Evolutionary conservation across 2,113 vertebrate species (phyloP).

Genomic region (Leucosticte australis): DNA sequence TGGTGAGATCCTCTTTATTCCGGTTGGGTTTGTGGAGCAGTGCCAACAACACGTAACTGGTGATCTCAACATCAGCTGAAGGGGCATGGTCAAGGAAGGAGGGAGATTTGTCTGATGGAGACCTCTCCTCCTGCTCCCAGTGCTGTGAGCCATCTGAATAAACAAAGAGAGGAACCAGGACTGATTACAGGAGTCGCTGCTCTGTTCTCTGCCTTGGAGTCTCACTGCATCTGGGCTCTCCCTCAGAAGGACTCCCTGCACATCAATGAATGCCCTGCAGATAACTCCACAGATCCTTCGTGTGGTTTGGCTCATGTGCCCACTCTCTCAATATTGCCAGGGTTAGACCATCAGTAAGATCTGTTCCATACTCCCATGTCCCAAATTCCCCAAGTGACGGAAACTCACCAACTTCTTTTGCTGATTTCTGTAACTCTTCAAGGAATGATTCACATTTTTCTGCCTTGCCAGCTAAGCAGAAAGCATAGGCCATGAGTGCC

Average conservation of each 20-base stretch:
- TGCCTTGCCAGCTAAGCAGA: slow-evolving; percentile 76
- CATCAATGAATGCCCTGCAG: not conserved
- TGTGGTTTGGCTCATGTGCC: not conserved
- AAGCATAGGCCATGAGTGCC: slow-evolving; percentile 84
- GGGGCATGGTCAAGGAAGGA: slow-evolving; percentile 28
- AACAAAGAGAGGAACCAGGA: not conserved
- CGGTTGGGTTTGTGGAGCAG: slow-evolving; percentile 67
- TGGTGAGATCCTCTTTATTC: slow-evolving; percentile 62
- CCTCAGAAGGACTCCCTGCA: not conserved
- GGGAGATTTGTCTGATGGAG: not conserved
- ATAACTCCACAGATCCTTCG: not conserved
- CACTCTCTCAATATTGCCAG: not conserved
- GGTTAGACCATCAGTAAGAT: not conserved
- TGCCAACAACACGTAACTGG: slow-evolving; percentile 79
- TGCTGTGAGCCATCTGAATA: slow-evolving; percentile 37
- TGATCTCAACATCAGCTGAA: slow-evolving; percentile 75
- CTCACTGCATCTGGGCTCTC: not conserved
- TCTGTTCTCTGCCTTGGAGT: not conserved
- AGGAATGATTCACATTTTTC: slow-evolving; percentile 55
- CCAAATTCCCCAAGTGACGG: not conserved
- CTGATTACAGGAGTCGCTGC: not conserved
- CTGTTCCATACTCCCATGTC: not conserved
- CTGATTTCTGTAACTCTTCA: slow-evolving; percentile 37
- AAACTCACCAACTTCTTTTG: slow-evolving; percentile 59
- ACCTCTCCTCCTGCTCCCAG: slow-evolving; percentile 43